Evolutionary conservation across 1,140 invertebrate species (phyloP).

Genomic region (Apis cerana): DNA sequence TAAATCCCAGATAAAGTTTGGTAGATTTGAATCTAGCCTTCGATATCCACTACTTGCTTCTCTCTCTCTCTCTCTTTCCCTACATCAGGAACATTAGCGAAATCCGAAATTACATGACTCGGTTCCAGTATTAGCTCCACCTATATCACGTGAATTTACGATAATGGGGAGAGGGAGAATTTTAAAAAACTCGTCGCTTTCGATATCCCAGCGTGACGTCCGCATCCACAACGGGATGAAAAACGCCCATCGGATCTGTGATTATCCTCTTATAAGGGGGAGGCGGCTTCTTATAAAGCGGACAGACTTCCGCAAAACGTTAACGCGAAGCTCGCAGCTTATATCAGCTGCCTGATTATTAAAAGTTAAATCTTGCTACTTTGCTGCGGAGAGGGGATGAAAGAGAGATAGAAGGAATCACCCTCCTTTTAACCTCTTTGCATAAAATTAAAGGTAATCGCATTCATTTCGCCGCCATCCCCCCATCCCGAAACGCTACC

Average conservation of each 20-base stretch:
- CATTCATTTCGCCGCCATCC: slow-evolving; percentile 35
- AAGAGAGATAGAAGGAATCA: neutral
- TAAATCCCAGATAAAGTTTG: too few relatives aligned
- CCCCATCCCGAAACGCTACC: slow-evolving; percentile 32
- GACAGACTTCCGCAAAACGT: slow-evolving; percentile 3
- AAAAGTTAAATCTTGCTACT: slow-evolving; percentile 54
- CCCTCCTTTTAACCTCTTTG: slow-evolving; percentile 48
- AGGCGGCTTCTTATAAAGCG: slow-evolving; percentile 24
- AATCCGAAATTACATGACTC: neutral
- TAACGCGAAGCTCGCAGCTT: slow-evolving; percentile 14
- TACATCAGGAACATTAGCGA: neutral
- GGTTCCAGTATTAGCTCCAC: too few relatives aligned
- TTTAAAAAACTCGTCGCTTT: neutral
- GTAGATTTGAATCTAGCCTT: neutral
- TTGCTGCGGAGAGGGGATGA: neutral
- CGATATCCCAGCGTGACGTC: neutral
- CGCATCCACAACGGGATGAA: neutral
- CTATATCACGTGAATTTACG: too few relatives aligned
- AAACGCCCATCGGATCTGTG: slow-evolving; percentile 10
- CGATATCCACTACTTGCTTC: neutral
- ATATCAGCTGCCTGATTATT: slow-evolving; percentile 43
- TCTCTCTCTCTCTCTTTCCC: neutral
- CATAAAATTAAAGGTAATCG: slow-evolving; percentile 53
- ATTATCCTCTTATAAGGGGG: slow-evolving; percentile 24
- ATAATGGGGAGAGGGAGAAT: neutral